phyloP scores from a whole-genome alignment of 2,888 invertebrate genomes.

The Hypercompe scribonia region DNA sequence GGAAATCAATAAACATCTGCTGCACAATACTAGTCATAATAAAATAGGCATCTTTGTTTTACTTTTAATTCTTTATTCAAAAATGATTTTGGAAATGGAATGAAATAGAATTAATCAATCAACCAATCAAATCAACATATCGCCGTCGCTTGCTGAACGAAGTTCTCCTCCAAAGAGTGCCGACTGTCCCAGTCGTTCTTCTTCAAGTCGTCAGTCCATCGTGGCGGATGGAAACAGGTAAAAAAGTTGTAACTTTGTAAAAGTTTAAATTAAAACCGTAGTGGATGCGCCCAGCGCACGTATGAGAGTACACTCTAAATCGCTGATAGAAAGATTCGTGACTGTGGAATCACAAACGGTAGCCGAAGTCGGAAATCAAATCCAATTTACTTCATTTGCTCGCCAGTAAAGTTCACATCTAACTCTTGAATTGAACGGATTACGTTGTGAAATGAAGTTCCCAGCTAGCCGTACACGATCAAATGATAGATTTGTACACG shows the following conservation, averaged over 20 bases:
- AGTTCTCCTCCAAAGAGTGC: too few relatives aligned
- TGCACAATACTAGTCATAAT: not conserved
- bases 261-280: constrained; percentile 21
- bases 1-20: not conserved
- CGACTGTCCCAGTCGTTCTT: too few relatives aligned
- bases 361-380: constrained; percentile 80
- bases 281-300: constrained; percentile 35
- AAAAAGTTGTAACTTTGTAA: not conserved
- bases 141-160: too few relatives aligned
- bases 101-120: too few relatives aligned
- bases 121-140: too few relatives aligned
- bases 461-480: constrained; percentile 50
- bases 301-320: constrained; percentile 53
- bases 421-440: constrained; percentile 80
- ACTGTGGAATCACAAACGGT: constrained; percentile 74
- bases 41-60: too few relatives aligned
- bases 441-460: constrained; percentile 73
- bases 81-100: not conserved
- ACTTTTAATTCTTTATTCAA: not conserved
- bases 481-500: constrained; percentile 56
- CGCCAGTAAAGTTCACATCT: constrained; percentile 80
- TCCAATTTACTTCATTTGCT: constrained; percentile 84
- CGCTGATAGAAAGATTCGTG: constrained; percentile 75
- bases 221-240: too few relatives aligned
- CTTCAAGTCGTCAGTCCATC: too few relatives aligned